Conservation (phyloP, 2,113 vertebrate genomes). For the Petrocephalus zakoni region DNA sequence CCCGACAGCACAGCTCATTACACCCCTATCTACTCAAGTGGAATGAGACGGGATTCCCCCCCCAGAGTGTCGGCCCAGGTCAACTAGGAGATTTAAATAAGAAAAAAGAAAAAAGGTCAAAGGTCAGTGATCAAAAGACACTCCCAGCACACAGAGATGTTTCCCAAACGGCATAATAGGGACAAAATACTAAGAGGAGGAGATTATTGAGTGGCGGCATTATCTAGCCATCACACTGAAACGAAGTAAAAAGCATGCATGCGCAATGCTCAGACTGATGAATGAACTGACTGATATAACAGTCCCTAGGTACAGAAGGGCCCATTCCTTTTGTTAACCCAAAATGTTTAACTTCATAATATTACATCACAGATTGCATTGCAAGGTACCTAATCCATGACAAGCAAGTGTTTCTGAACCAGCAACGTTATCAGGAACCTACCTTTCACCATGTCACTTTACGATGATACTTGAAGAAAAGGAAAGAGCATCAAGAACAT, state of each 20-base stretch:
- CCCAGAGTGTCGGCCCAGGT: conserved; percentile 66
- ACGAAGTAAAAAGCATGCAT: neutral
- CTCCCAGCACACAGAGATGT: conserved; percentile 38
- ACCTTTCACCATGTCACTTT: neutral
- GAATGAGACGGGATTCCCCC: conserved; percentile 63
- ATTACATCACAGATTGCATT: neutral
- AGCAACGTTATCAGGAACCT: neutral
- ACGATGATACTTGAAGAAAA: neutral
- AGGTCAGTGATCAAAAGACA: conserved; percentile 90
- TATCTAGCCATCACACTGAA: neutral
- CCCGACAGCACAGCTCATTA: conserved; percentile 67
- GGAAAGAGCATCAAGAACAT: neutral
- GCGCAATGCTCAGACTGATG: neutral
- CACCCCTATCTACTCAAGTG: conserved; percentile 72
- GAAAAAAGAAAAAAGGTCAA: conserved; percentile 66
- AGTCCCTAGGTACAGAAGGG: neutral
- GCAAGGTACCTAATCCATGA: neutral
- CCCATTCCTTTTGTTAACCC: neutral
- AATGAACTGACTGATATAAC: neutral
- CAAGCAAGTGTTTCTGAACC: neutral
- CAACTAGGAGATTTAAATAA: conserved; percentile 74
- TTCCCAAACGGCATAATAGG: conserved; percentile 53
- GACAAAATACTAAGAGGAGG: conserved; percentile 45
- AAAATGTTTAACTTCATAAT: neutral
- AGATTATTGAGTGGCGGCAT: neutral